Evolutionary conservation across 2,113 vertebrate species (phyloP), one percentile per base, ranked within the genome.

Genomic region (Pleuronectes platessa): DNA sequence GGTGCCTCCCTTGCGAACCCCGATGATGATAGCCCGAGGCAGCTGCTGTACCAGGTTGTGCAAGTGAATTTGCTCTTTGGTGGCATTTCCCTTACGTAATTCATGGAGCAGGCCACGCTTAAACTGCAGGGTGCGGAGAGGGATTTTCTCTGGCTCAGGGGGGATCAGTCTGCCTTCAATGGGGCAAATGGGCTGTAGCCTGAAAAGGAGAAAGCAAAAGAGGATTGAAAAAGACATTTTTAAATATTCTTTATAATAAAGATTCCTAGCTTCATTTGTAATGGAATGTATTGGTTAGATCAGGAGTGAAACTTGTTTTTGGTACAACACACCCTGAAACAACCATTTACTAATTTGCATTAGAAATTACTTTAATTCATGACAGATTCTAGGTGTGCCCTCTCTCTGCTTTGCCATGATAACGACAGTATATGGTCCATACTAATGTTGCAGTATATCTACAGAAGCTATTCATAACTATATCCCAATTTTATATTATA

Each of bases 11-110:
- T 98, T 99, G 69, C 97, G 93, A 60, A 98, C 97, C 6, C 97
- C 97, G 0, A 98, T 98, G 92, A 99, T 98, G 76, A 99, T 97
- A 90, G 97, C 97, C 82, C 94, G 96, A 55, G 97, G 97, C 81
- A 99, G 94, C 81, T 99, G 96, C 91, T 97, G 97, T 74, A 98
- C 96, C 89, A 97, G 90, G 78, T 95, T 96, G 90, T 97, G 96
- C 78, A 96, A 94, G 71, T 76, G 94, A 76, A 96, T 95, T 90
- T 96, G 96, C 82, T 97, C 96, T 89, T 95, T 96, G 75, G 95
- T 96, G 76, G 92, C 87, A 88, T 97, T 98, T 80, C 95, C 95
- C 72, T 96, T 97, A 24, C 93, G 95, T 66, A 96, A 94, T 75
- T 98, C 96, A 1, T 97, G 96, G 56, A 97, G 92, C 56, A 97